These are phyloP conservation scores for Antheraea pernyi DNA, from an alignment of 1,140 invertebrate genomes.

Conservation along the genomic window DNA sequence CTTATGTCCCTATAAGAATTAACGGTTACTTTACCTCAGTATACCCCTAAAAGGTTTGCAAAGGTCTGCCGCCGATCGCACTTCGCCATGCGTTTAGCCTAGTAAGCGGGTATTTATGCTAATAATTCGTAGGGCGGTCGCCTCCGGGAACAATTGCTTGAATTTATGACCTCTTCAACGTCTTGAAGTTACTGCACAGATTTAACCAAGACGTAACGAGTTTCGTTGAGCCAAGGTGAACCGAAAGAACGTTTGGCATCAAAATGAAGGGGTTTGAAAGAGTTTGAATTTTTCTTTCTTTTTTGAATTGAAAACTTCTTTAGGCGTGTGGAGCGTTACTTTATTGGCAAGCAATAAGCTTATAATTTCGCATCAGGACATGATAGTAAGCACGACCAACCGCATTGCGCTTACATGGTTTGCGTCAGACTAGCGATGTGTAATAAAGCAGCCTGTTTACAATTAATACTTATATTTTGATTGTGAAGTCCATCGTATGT, in stretches of 20 bases:
- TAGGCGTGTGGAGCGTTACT: too few species aligned
- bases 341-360: too few species aligned
- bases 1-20: not conserved
- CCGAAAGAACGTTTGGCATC: not conserved
- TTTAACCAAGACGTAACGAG: constrained; percentile 33
- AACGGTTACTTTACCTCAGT: not conserved
- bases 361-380: too few species aligned
- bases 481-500: too few species aligned
- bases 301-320: not conserved
- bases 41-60: not conserved
- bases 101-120: constrained; percentile 50
- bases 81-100: constrained; percentile 29
- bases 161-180: constrained; percentile 44
- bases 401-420: too few species aligned
- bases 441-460: too few species aligned
- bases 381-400: too few species aligned
- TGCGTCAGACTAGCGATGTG: too few species aligned
- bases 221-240: not conserved
- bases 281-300: not conserved
- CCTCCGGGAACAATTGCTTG: constrained; percentile 42
- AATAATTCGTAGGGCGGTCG: constrained; percentile 29
- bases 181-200: constrained; percentile 32
- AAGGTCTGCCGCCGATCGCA: not conserved
- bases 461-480: too few species aligned
- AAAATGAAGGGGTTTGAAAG: not conserved